Evolutionary conservation across 2,888 invertebrate genomes (phyloP), one percentile per base, ranked within the genome.

Genomic region (Euspilapteryx auroguttella): DNA sequence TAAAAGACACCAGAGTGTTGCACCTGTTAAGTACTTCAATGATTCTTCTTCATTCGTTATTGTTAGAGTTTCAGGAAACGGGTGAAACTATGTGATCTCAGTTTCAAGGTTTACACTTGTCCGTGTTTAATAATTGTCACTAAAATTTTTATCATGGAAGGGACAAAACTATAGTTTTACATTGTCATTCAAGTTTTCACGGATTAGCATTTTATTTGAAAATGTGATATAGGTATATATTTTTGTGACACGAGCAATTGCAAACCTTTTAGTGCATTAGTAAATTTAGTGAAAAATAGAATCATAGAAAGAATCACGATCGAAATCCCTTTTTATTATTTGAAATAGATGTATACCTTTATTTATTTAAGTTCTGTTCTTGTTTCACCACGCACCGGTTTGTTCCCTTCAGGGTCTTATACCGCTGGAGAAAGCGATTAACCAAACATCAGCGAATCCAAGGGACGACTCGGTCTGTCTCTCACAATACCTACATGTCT

Each of bases 1-100:
- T 66, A 73, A 75, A 75, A 75, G 71, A 66, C 73, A 73, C 75
- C 75, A 71, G 75, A 75, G 68, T 75, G 73, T 75, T 71, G 73
- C 73, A 75, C 75, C 75, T 57, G 75, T 75, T 75, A 75, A 75
- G 75, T 75, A 75, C 75, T 68, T 71, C 68, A 62, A 55, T 64
- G 64, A 71, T 69, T 71, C 48, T 73, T 65, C 69, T 69, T 68
- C 55, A 61, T 71, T 68, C 65, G 58, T 71, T 68, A 55, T 59
- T 73, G 71, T 75, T 75, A 75, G 71, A 57, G 44, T 52, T 61
- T 61, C 58, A 61, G 65, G 61, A 61, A 55, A 48, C 53, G 58
- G 63, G 56, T 55, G 63, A 55, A 62, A 47, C 52, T 54, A 56
- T 69, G 64, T 66, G 58, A 54, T 62, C 52, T 51, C 47, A 55